Base-by-base conservation (phyloP, 2,113 vertebrate genomes). In the Miniopterus natalensis region DNA sequence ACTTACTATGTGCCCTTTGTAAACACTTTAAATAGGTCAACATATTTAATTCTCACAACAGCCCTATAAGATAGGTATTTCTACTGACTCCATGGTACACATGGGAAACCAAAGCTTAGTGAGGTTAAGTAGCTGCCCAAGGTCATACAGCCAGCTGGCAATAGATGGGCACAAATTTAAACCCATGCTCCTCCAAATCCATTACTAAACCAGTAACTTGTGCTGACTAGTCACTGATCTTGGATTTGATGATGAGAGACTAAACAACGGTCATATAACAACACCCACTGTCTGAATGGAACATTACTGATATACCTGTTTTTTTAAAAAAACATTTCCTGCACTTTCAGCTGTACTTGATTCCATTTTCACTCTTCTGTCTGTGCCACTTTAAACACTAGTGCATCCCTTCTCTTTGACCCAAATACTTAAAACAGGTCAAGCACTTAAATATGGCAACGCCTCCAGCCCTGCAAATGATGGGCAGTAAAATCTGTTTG, bases 391-490 rank as follows among this genome's bases (percentile, higher is more conserved):
- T 97, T 94, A 96, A 88, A 94, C 61, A 71, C 77, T 78, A 49
- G 42, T 95, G 80, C 49, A 65, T 95, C 12, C 10, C 66, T 97
- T 97, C 83, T 95, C 65, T 97, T 96, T 97, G 96, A 97, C 97
- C 96, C 94, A 97, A 89, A 97, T 97, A 96, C 53, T 95, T 93
- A 97, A 98, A 97, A 78, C 80, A 95, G 96, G 97, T 96, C 97
- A 97, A 61, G 78, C 31, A 0, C 89, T 97, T 98, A 97, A 96
- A 97, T 97, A 95, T 55, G 92, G 90, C 47, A 98, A 98, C 88
- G 92, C 95, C 97, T 96, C 70, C 21, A 92, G 97, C 71, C n/a
- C 51, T 95, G 90, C 75, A 97, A 98, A 94, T 87, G 45, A 97
- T 77, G 65, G 90, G 65, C 73, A 73, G 71, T 93, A 71, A 95